phyloP scores from a whole-genome alignment of 1,140 invertebrate genomes.

The Ditylenchus dipsaci region DNA sequence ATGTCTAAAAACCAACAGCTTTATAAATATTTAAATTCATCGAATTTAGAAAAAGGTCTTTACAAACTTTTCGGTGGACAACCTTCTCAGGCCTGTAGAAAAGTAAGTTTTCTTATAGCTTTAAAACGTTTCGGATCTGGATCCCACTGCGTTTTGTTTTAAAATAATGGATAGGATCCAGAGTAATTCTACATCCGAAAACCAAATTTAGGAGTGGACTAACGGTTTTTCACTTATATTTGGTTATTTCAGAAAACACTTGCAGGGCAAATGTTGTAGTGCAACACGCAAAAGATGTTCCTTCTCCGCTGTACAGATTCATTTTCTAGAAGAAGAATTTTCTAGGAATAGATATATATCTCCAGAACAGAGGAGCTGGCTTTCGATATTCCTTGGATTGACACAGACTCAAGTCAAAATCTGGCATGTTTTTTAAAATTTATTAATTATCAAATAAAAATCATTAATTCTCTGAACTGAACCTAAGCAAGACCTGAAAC shows the following conservation, averaged over 20 bases:
- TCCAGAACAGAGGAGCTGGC: slow-evolving; percentile 5
- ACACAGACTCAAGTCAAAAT: slow-evolving; percentile 18
- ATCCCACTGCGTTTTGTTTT: too few species aligned
- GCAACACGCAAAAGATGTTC: slow-evolving; percentile 17
- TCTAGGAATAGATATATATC: slow-evolving; percentile 14
- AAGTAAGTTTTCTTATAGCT: not conserved
- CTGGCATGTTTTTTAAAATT: not conserved
- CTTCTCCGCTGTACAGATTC: slow-evolving; percentile 19
- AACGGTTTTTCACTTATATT: too few species aligned
- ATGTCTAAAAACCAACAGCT: too few species aligned
- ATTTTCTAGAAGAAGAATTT: slow-evolving; percentile 21
- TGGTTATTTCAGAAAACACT: not conserved
- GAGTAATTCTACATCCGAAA: not conserved
- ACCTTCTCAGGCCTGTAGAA: not conserved
- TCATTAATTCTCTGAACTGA: not conserved
- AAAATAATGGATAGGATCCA: too few species aligned
- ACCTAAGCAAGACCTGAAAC: too few species aligned
- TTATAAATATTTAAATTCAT: not conserved
- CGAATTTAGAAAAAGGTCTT: not conserved
- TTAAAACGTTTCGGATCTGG: too few species aligned
- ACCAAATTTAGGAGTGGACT: not conserved
- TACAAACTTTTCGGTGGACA: not conserved
- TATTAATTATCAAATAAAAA: not conserved
- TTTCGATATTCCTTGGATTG: slow-evolving; percentile 11
- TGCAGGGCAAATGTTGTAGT: not conserved